Evolutionary conservation across 1,140 invertebrate genomes (phyloP).

Genomic region (Idris sp.): DNA sequence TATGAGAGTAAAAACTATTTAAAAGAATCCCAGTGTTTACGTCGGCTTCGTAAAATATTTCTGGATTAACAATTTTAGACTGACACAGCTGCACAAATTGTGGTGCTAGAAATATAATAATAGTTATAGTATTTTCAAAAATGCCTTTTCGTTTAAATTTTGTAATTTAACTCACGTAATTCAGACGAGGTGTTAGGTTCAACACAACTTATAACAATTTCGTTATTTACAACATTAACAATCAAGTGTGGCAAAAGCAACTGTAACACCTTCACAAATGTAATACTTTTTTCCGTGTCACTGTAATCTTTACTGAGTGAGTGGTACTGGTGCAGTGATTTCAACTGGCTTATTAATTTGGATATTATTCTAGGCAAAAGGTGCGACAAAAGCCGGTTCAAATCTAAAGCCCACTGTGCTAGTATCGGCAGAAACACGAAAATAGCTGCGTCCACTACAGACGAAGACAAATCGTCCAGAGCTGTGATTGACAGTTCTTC

Average conservation of each 20-base stretch:
- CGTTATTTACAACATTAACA: slow-evolving; percentile 75
- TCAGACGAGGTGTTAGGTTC: slow-evolving; percentile 72
- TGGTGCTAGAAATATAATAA: slow-evolving; percentile 69
- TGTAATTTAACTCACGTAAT: slow-evolving; percentile 75
- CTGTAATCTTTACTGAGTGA: slow-evolving; percentile 69
- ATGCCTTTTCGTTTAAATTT: no score
- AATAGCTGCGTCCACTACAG: slow-evolving; percentile 77
- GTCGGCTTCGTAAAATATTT: slow-evolving; percentile 77
- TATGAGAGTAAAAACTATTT: slow-evolving; percentile 78
- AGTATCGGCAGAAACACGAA: slow-evolving; percentile 79
- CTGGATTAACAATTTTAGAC: slow-evolving; percentile 78
- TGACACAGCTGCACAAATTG: slow-evolving; percentile 76
- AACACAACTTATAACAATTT: slow-evolving; percentile 71
- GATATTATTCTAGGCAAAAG: slow-evolving; percentile 70
- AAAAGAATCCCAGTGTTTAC: slow-evolving; percentile 77
- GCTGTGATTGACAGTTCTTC: slow-evolving; percentile 80
- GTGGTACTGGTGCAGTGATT: slow-evolving; percentile 63
- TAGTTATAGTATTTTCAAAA: no score
- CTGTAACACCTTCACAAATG: slow-evolving; percentile 74
- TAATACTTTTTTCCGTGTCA: slow-evolving; percentile 67
- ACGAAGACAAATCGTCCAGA: slow-evolving; percentile 78
- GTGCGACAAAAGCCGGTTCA: slow-evolving; percentile 78
- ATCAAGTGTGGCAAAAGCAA: slow-evolving; percentile 79
- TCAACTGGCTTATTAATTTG: slow-evolving; percentile 71
- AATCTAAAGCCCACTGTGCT: slow-evolving; percentile 82